These are phyloP conservation scores for Fregata magnificens DNA, from an alignment of 2,113 vertebrate genomes.

Conservation along the genomic window DNA sequence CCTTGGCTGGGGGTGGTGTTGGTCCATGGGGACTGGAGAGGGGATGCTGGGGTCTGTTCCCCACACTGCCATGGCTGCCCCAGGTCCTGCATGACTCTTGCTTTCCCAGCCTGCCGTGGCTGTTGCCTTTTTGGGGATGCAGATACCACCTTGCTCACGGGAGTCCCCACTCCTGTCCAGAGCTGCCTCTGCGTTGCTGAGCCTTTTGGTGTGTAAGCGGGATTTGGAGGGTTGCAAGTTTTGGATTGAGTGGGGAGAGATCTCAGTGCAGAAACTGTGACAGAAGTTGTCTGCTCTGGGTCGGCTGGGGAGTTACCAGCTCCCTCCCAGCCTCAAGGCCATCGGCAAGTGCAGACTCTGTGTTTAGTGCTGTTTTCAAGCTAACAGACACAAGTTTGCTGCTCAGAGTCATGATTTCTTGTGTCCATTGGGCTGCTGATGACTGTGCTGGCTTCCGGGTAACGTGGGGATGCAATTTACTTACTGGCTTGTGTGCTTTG, in stretches of 20 bases:
- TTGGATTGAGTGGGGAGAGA: not conserved
- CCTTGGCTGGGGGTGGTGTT: not conserved
- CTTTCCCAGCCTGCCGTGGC: not conserved
- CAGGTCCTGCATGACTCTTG: not conserved
- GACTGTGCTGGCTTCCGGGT: not conserved
- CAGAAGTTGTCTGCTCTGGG: rapidly evolving
- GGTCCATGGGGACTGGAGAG: not conserved
- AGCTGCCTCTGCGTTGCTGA: not conserved
- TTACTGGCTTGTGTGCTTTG: not conserved
- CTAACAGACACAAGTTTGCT: not conserved
- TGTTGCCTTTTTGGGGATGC: not conserved
- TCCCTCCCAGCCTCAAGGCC: not conserved
- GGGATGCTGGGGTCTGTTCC: rapidly evolving
- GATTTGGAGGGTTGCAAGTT: not conserved
- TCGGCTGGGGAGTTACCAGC: rapidly evolving
- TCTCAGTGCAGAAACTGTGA: not conserved
- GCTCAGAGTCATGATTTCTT: not conserved
- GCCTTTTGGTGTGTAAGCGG: not conserved
- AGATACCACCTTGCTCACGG: not conserved
- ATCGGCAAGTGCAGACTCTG: too few species aligned
- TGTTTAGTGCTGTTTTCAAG: not conserved
- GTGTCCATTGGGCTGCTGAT: not conserved
- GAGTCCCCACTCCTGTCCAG: not conserved
- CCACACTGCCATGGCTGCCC: rapidly evolving
- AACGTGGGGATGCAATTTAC: not conserved